Percentiles rank a stretch among this genome's conserved stretches.
Conservation (phyloP, 2,797 vertebrate species). For the Lacerta viridis region DNA sequence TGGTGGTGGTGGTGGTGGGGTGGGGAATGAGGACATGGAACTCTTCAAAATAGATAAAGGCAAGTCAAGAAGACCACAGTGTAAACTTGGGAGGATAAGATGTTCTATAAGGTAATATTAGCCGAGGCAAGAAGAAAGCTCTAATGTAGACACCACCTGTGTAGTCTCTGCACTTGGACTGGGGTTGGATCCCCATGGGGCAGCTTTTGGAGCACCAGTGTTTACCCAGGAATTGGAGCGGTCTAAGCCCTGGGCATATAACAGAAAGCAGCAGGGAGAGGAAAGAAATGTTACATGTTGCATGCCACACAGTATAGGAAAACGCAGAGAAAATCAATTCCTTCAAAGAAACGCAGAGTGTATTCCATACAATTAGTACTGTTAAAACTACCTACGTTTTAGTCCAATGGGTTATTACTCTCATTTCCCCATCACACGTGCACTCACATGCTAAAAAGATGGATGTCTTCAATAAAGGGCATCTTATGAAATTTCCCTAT, state of each 20-base stretch:
- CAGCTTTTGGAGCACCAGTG: conserved; percentile 98
- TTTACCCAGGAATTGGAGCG: conserved; percentile 99
- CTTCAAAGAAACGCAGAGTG: conserved; percentile 65
- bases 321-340: conserved; percentile 73
- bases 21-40: conserved; percentile 58
- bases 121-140: conserved; percentile 76
- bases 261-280: conserved; percentile 88
- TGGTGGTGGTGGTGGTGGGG: conserved; percentile 21
- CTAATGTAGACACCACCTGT: conserved; percentile 93
- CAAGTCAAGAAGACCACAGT: conserved; percentile 73
- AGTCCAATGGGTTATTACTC: conserved; percentile 58
- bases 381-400: conserved; percentile 67
- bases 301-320: conserved; percentile 77
- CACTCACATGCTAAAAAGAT: background rate
- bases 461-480: background rate
- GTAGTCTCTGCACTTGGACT: conserved; percentile 96
- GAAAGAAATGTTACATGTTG: conserved; percentile 86
- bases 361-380: conserved; percentile 71
- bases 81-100: conserved; percentile 68
- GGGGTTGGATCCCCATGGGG: conserved; percentile 98
- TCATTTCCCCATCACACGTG: background rate
- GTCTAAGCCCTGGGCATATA: conserved; percentile 95
- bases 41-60: conserved; percentile 59
- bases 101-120: conserved; percentile 76
- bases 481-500: background rate